Evolutionary conservation across 2,113 vertebrate species (phyloP), one percentile per base, ranked within the genome.

Genomic region (Arvicanthis niloticus): DNA sequence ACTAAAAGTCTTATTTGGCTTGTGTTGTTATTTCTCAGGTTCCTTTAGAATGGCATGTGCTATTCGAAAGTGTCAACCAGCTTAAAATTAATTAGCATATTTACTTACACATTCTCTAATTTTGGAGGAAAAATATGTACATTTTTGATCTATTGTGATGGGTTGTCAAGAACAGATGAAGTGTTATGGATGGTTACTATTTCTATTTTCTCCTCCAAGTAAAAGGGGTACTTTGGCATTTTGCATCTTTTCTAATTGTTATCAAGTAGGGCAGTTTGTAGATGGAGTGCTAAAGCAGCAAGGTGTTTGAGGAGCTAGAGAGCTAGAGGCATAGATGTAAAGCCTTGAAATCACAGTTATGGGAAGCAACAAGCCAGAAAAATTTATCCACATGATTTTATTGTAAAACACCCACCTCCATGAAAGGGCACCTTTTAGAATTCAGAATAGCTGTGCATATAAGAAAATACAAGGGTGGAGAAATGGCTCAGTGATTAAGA

Each of bases 161-260:
- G 7, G 62, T 93, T 97, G 73, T 92, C 81, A 92, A 94, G 76
- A 96, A 67, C 62, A 94, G 40, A 87, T 93, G 45, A 96, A 89
- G 12, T 68, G 48, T 22, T 88, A 24, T 72, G 68, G 96, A 93
- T 96, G 95, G 62, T 85, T 91, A 88, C 75, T 95, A 77, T 95
- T 96, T 95, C 37, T 93, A 67, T 80, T 82, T 96, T 93, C 40
- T 96, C 91, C 76, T 96, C 58, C 67, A 68, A 88, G 26, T 48
- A 77, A 91, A 93, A 95, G n/a, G 31, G 16, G 0, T n/a, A 37
- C 11, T 53, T 95, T 56, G 56, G 40, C 21, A 86, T 53, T 88
- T n/a, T 48, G 15, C 9, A 29, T 88, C 60, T 29, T 88, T 87
- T 94, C 68, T 85, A 95, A 81, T 56, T 93, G 9, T 85, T 85